Base-by-base conservation (phyloP, 2,797 vertebrate genomes). In the Pseudochaenichthys georgianus region DNA sequence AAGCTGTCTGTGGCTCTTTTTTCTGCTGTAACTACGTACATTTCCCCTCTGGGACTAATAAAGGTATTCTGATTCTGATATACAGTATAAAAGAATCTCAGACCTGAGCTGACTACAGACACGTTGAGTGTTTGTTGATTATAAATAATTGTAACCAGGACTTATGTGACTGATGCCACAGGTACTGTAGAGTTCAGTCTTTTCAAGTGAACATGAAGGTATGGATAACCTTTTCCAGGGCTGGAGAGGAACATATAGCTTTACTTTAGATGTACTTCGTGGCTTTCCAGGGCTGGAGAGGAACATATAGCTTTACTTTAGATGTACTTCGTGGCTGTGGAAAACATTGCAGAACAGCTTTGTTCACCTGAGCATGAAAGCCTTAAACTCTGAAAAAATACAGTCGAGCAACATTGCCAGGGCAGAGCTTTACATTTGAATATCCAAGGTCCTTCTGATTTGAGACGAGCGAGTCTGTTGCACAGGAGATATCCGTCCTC, bases 321-420 rank as follows among this genome's bases (percentile, higher is more conserved):
- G 16, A 64, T 55, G 8, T 38, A 64, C 45, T 48, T 62, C 11
- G 42, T 34, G 4, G 16, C 23, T 15, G 51, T 31, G 5, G n/a
- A 64, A 60, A 75, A 55, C 16, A n/a, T 45, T 38, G 51, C 59
- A 15, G 9, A 68, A 60, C 17, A n/a, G 3, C 46, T 53, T 68
- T 47, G 28, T 73, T 45, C 51, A 69, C 41, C 13, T 6, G 42
- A 42, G 45, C 23, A 69, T 75, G 52, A 75, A 62, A 72, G 51
- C 21, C 48, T 19, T 7, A 38, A 59, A 54, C 59, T 58, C 61
- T 7, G 21, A 38, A 38, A 38, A 38, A 53, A 52, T 42, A 9
- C 0, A 52, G 64, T 13, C 16, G 16, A n/a, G 28, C 9, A n/a
- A 51, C 70, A 58, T 19, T 62, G 60, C 13, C 3, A 43, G 41